These are phyloP conservation scores for Lordiphosa fenestrarum DNA, from an alignment of 2,888 invertebrate species.

Conservation along the genomic window DNA sequence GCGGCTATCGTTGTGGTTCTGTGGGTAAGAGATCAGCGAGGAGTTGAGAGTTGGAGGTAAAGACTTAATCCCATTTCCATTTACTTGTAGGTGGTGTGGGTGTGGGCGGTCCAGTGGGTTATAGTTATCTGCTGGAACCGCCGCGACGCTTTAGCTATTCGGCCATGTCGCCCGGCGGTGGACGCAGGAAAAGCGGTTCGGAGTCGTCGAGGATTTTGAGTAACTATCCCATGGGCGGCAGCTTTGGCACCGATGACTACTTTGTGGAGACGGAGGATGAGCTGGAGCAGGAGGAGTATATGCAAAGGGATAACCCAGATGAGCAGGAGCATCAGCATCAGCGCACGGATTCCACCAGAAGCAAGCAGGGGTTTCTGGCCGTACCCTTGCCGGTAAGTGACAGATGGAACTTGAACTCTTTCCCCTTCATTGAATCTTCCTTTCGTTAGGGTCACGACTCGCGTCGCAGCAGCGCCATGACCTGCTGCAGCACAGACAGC, in stretches of 20 bases:
- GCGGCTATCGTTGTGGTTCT: slow-evolving; percentile 83
- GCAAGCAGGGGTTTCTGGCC: slow-evolving; percentile 78
- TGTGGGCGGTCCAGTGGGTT: slow-evolving; percentile 84
- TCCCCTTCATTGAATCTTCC: neutral
- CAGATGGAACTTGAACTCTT: neutral
- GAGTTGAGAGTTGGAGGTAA: no score
- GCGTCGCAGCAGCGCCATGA: slow-evolving; percentile 89
- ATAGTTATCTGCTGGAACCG: slow-evolving; percentile 86
- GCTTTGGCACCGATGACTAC: slow-evolving; percentile 80
- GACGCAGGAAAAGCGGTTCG: slow-evolving; percentile 83
- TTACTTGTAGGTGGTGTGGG: slow-evolving; percentile 80
- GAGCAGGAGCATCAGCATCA: slow-evolving; percentile 49
- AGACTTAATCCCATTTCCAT: neutral
- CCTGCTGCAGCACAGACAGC: slow-evolving; percentile 91
- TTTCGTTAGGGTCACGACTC: slow-evolving; percentile 79
- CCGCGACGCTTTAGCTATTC: slow-evolving; percentile 83
- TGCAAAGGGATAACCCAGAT: slow-evolving; percentile 74
- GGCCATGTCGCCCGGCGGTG: slow-evolving; percentile 66
- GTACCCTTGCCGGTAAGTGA: slow-evolving; percentile 79
- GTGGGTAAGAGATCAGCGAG: slow-evolving; percentile 78
- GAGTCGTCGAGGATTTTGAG: slow-evolving; percentile 81
- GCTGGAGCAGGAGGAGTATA: slow-evolving; percentile 81
- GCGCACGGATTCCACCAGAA: slow-evolving; percentile 78
- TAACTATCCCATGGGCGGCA: slow-evolving; percentile 80
- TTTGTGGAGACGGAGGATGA: slow-evolving; percentile 81